Base-by-base conservation (phyloP, 1,140 invertebrate genomes). In the Micrasema longulum region DNA sequence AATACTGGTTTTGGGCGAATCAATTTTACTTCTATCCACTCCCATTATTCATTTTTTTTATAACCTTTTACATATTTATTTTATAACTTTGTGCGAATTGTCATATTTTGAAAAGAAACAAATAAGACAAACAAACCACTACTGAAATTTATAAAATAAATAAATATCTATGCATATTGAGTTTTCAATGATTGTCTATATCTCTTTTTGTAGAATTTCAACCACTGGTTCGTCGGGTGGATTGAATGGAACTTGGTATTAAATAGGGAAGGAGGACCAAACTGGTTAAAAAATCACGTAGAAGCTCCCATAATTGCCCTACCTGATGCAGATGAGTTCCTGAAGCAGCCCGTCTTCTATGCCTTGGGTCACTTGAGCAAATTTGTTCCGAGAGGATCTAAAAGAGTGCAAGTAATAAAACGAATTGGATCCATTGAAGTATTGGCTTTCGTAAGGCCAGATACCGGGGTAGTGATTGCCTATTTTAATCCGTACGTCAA, bases 291-390 rank as follows among this genome's bases (percentile, higher is more conserved):
- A 2, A 94, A 95, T 78, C 88, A 84, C 77, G 92, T 95, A 0
- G 94, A 97, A 79, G 83, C 93, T 0, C 87, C 94, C 0, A 89
- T 97, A 26, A 87, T 97, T 57, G 89, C 94, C 0, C 91, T 93
- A 76, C 81, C 85, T 0, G 83, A 85, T 7, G 78, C 75, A 1
- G 81, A 85, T 14, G 90, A 94, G 80, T 95, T 97, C 77, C 94
- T 94, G 77, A 96, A 96, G 78, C 93, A 97, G 76, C 95, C 95
- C 0, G 93, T 94, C 85, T 97, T 89, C 80, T 97, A 97, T 82
- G 90, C 88, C 10, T 84, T 97, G 76, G 93, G 91, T 1, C 96
- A 97, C 82, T 94, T 97, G 74, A 93, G 93, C 38, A 94, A 92
- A 84, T 95, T 95, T 77, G 81, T 96, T 14, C 85, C 88, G 0